A percentile compares a stretch with the other conserved stretches of the same genome.
Evolutionary conservation across 2,888 invertebrate genomes (phyloP).

Genomic region (Nephrotoma appendiculata): DNA sequence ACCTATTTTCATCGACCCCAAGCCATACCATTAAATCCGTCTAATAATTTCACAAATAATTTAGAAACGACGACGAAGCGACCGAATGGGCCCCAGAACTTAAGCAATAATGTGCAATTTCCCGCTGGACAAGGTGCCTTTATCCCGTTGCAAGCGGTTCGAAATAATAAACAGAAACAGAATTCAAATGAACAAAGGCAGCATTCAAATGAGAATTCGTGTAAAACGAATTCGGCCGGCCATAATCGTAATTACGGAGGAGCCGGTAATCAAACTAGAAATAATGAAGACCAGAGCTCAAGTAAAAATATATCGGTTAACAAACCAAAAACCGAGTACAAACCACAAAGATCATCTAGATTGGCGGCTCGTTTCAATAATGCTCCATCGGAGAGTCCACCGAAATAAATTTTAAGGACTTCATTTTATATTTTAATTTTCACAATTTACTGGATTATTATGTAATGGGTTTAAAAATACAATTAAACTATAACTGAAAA

Average conservation of each 20-base stretch:
- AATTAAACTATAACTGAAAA: neutral
- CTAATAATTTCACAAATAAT: neutral
- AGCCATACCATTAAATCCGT: neutral
- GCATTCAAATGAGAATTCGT: neutral
- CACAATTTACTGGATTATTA: neutral
- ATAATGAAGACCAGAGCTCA: neutral
- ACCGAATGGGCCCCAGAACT: constrained; percentile 12
- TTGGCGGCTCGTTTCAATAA: neutral
- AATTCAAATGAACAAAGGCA: neutral
- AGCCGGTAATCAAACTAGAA: neutral
- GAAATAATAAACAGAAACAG: constrained; percentile 22
- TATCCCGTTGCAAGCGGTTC: constrained; percentile 39
- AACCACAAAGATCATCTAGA: neutral
- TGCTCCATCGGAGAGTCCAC: neutral
- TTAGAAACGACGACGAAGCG: neutral
- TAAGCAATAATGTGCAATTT: constrained; percentile 15
- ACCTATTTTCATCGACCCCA: neutral
- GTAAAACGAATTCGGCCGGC: neutral
- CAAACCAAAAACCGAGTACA: neutral
- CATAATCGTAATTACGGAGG: neutral
- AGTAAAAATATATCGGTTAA: neutral
- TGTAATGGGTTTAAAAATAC: neutral
- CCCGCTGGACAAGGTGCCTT: constrained; percentile 29
- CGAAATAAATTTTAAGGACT: neutral
- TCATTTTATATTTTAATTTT: neutral